Base-by-base conservation (phyloP, 2,113 vertebrate genomes). In the Scomber scombrus region DNA sequence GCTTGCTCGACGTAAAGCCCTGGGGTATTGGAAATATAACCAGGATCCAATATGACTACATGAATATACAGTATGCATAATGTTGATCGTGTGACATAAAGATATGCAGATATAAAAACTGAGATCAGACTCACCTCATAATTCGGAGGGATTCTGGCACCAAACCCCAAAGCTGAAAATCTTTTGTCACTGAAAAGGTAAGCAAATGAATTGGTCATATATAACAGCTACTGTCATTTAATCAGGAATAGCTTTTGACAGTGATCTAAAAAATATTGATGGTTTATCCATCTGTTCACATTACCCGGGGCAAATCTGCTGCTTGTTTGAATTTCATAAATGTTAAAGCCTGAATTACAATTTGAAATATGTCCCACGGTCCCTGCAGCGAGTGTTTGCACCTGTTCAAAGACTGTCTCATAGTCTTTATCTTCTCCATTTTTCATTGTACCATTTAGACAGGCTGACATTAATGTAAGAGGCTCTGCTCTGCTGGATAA, bases 101-200 rank as follows among this genome's bases (percentile, higher is more conserved):
- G n/a, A n/a, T n/a, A n/a, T n/a, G 21, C n/a, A 43, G 23, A 63
- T 45, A 71, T 55, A 61, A 2, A n/a, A 81, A 43, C 26, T 49
- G 34, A 76, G 23, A 64, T 49, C 7, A 9, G 34, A 77, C 95
- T 92, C 90, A 98, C 97, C 96, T 98, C 97, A 0, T 97, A 99
- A 82, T 98, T 98, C 67, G 98, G 98, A 67, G 98, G 97, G 76
- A 99, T 99, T 91, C 96, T 95, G 7, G 98, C 98, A 45, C 98
- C 97, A 66, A 99, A 99, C 62, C 97, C 98, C 95, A 99, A 87
- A 80, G 98, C 98, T 0, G 98, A 99, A 93, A 99, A 99, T 58
- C 96, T 96, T 95, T 97, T 99, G 87, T 98, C 97, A 0, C 98
- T 99, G 91, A 80, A 90, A 94, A 13, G 18, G 67, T 71, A 87